Evolutionary conservation across 1,140 invertebrate species (phyloP).

Genomic region (Drosophila sturtevanti): DNA sequence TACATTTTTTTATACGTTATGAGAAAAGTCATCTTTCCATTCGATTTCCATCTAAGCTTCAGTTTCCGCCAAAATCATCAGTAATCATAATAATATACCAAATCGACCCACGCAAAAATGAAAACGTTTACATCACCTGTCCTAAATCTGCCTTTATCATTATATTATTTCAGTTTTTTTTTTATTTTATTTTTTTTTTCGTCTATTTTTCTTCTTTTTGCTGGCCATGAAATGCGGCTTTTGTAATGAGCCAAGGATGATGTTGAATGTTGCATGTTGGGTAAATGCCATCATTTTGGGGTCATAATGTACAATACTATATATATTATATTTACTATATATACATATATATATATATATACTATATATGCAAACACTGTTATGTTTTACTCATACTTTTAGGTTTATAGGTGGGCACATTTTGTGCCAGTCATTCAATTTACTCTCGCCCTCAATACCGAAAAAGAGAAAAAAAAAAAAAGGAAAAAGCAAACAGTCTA

Average conservation of each 20-base stretch:
- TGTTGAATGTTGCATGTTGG: conserved; percentile 36
- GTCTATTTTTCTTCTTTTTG: neutral
- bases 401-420: too few species aligned
- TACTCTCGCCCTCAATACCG: conserved; percentile 7
- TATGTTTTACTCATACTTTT: too few species aligned
- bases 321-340: neutral
- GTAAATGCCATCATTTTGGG: conserved; percentile 34
- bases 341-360: too few species aligned
- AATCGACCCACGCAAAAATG: too few species aligned
- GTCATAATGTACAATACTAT: too few species aligned
- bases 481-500: neutral
- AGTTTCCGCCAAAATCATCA: neutral
- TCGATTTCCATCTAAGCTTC: too few species aligned
- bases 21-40: too few species aligned
- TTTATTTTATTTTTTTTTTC: too few species aligned
- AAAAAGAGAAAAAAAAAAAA: neutral
- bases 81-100: neutral
- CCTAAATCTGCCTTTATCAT: conserved; percentile 45
- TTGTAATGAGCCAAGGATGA: conserved; percentile 73
- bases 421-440: conserved; percentile 65
- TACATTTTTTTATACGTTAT: neutral
- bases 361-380: too few species aligned
- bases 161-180: conserved; percentile 5
- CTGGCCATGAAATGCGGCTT: conserved; percentile 51
- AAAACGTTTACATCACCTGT: neutral